Evolutionary conservation across 2,797 vertebrate species (phyloP).

Genomic region (Hapalemur alaotrensis): DNA sequence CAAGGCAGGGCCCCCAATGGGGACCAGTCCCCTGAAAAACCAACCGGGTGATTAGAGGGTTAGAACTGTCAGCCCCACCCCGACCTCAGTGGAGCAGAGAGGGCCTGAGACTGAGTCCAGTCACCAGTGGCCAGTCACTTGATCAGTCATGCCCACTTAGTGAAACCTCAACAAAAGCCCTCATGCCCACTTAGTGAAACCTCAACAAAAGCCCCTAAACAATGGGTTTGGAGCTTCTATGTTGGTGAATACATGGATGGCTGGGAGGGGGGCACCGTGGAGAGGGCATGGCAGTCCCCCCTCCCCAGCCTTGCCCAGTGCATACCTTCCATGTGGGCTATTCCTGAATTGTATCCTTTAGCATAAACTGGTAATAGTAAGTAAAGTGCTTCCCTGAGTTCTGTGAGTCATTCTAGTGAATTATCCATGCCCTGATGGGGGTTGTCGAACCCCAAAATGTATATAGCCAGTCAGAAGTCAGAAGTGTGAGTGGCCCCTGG

Average conservation of each 20-base stretch:
- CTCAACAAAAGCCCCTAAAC: neutral
- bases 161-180: neutral
- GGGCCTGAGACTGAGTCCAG: neutral
- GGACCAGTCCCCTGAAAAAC: neutral
- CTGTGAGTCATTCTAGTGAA: neutral
- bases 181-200: neutral
- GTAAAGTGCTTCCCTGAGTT: neutral
- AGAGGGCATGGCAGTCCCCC: accelerated
- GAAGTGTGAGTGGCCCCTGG: neutral
- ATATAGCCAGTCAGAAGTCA: neutral
- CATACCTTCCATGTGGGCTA: neutral
- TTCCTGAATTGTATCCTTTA: neutral
- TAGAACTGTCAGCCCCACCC: neutral
- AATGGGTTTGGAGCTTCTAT: neutral
- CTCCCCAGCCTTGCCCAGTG: too few relatives aligned
- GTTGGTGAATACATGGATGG: too few relatives aligned
- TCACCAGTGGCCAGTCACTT: neutral
- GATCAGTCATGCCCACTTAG: neutral
- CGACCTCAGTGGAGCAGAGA: neutral
- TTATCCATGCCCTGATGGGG: neutral
- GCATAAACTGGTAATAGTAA: neutral
- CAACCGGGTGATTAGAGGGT: neutral
- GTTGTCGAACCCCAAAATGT: neutral
- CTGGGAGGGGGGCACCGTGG: neutral
- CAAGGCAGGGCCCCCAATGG: neutral